Base-by-base conservation (phyloP, 2,888 invertebrate species). In the Halictus quadricinctus region DNA sequence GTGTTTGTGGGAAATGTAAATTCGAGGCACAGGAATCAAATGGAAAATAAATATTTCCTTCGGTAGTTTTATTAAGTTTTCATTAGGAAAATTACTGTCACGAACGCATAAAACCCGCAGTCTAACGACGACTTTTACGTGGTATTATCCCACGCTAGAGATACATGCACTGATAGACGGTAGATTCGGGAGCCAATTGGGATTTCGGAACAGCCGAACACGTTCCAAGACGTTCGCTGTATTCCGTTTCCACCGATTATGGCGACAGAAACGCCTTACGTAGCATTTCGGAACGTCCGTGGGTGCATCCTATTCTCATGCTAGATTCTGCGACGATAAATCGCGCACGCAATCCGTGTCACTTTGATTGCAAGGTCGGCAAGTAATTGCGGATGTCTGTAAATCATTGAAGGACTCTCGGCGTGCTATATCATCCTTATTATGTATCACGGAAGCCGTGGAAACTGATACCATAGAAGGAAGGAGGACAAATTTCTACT, bases 341-440 rank as follows among this genome's bases (percentile, higher is more conserved):
- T 83, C 78, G 75, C 74, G 60, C 79, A 77, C 64, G 85, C 79
- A 77, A 85, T 81, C 73, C 76, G 64, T 50, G 72, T 86, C 81
- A 73, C 79, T 84, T 76, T 75, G 77, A 81, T 48, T 84, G 84
- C 81, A 72, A 84, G 84, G 81, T 78, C 81, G 64, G 78, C 78
- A 78, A 70, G 76, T 78, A 84, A 75, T 60, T 64, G 72, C 75
- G 41, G 69, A 50, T 58, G 69, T 36, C 72, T 46, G 41, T 76
- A 80, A 83, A 76, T 76, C 76, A 76, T 72, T 48, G 73, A 58
- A 73, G 69, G 58, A 48, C 36, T 36, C 48, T 46, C 64, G 21
- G 25, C 58, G 18, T 25, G 36, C 43, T 76, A 48, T 60, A 58
- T 66, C 69, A 60, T 73, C 21, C 46, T 66, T 75, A 66, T 76